phyloP scores from a whole-genome alignment of 1,140 invertebrate genomes.

The Tetranychus urticae region DNA sequence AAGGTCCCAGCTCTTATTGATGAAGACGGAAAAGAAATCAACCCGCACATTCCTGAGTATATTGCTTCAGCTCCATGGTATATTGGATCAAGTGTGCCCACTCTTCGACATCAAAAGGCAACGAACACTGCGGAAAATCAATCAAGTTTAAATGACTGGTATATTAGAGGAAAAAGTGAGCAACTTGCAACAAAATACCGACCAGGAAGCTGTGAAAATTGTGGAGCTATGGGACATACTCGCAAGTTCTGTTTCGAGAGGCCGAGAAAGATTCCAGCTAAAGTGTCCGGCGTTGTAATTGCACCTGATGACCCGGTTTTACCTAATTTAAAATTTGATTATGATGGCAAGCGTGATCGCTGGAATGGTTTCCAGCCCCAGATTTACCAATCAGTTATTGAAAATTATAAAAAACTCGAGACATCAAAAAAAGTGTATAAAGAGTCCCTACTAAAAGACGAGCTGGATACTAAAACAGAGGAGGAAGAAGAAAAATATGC shows the following conservation, averaged over 20 bases:
- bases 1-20: constrained; percentile 95
- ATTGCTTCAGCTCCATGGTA: constrained; percentile 98
- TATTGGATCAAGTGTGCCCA: constrained; percentile 72
- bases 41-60: constrained; percentile 98
- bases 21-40: constrained; percentile 91
- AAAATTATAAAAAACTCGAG: constrained; percentile 62
- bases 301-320: constrained; percentile 72
- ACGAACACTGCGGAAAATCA: constrained; percentile 50
- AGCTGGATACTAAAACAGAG: no score
- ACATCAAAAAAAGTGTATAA: constrained; percentile 62
- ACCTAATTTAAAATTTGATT: constrained; percentile 51
- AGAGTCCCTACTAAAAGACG: constrained; percentile 21
- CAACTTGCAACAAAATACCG: constrained; percentile 53
- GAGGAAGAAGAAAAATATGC: constrained; percentile 89
- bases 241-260: constrained; percentile 91
- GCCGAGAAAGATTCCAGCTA: constrained; percentile 71
- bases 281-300: constrained; percentile 47
- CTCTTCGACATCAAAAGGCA: constrained; percentile 90
- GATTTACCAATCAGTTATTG: constrained; percentile 63
- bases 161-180: constrained; percentile 45
- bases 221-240: constrained; percentile 87
- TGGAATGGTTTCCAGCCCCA: constrained; percentile 87
- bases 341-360: constrained; percentile 80
- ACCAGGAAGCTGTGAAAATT: constrained; percentile 95
- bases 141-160: constrained; percentile 47